phyloP scores from a whole-genome alignment of 2,797 vertebrate species.

The Erethizon dorsatum region DNA sequence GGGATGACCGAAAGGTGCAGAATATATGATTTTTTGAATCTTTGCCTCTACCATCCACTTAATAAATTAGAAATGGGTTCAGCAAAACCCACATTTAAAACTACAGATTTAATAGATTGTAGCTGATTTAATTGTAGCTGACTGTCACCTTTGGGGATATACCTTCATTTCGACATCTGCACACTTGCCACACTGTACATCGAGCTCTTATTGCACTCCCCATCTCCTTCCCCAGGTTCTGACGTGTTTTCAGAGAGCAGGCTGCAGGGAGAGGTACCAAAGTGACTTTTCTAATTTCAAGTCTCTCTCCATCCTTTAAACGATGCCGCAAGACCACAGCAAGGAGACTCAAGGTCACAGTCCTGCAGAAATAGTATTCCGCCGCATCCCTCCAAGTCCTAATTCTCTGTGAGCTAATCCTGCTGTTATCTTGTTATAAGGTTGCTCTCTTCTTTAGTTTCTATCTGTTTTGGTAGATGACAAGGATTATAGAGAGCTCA shows the following conservation, averaged over 20 bases:
- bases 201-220: neutral
- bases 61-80: neutral
- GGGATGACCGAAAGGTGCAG: neutral
- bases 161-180: neutral
- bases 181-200: neutral
- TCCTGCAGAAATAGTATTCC: slow-evolving; percentile 53
- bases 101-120: neutral
- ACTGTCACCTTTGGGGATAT: neutral
- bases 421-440: slow-evolving; percentile 59
- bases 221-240: neutral
- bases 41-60: accelerated
- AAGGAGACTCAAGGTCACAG: slow-evolving; percentile 43
- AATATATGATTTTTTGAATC: neutral
- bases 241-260: neutral
- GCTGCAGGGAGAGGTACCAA: neutral
- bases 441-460: neutral
- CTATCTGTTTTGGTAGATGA: slow-evolving; percentile 74
- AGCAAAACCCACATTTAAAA: neutral
- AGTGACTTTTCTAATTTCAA: neutral
- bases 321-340: neutral
- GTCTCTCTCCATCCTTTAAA: neutral
- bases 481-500: slow-evolving; percentile 57
- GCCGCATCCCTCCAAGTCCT: neutral
- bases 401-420: slow-evolving; percentile 41
- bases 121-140: neutral